A percentile compares a stretch with the other conserved stretches of the same genome.
Evolutionary conservation across 2,113 vertebrate genomes (phyloP).

Genomic region (Clarias macrocephalus): DNA sequence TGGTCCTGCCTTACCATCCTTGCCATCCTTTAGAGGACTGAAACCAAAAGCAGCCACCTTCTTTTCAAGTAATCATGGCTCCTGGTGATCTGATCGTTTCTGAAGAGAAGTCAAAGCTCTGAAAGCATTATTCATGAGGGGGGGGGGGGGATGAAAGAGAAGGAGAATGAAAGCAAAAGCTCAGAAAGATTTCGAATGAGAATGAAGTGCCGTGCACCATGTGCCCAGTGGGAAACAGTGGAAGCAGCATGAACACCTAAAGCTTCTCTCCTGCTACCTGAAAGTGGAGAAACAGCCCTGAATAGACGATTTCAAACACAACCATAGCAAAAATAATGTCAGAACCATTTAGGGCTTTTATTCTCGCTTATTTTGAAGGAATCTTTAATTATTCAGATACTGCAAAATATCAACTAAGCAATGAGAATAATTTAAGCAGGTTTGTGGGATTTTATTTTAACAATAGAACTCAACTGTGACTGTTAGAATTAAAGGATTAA

Average conservation of each 20-base stretch:
- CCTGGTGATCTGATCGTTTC: constrained; percentile 59
- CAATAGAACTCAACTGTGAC: constrained; percentile 5
- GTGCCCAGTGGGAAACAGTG: background rate
- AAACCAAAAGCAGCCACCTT: background rate
- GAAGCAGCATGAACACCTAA: constrained; percentile 24
- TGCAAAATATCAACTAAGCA: background rate
- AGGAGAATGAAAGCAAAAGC: constrained; percentile 18
- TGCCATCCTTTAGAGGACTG: background rate
- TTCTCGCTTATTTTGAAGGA: background rate
- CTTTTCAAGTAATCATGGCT: background rate
- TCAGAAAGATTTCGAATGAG: background rate
- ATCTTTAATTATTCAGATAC: background rate
- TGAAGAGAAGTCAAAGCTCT: constrained; percentile 65
- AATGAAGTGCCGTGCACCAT: constrained; percentile 27
- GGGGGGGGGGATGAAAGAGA: constrained; percentile 35
- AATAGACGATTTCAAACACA: constrained; percentile 15
- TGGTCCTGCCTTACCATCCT: constrained; percentile 1
- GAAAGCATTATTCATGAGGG: constrained; percentile 59
- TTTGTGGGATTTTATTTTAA: background rate
- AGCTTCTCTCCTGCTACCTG: constrained; percentile 18
- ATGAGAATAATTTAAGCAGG: background rate
- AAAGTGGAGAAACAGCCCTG: background rate
- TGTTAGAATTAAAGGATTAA: background rate
- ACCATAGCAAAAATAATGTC: background rate
- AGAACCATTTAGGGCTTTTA: background rate